These are phyloP conservation scores for Rhynchophorus ferrugineus DNA, from an alignment of 1,140 invertebrate genomes.

Conservation along the genomic window DNA sequence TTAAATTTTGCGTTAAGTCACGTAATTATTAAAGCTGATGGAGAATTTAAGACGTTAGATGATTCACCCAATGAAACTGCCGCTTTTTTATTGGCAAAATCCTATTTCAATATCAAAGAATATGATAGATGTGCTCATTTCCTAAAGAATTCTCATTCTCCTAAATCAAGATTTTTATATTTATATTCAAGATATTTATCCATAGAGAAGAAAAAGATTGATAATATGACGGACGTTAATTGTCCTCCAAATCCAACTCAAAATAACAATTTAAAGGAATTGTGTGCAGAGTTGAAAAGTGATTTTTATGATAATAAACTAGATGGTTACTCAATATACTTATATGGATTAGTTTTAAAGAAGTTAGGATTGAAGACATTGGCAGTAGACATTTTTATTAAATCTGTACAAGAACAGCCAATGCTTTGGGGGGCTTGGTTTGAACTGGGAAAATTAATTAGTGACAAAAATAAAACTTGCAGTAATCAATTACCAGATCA, in stretches of 20 bases:
- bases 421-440: conserved; percentile 91
- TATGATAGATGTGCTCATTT: conserved; percentile 87
- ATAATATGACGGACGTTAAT: conserved; percentile 72
- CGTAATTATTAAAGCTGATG: conserved; percentile 47
- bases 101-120: conserved; percentile 87
- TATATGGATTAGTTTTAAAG: conserved; percentile 87
- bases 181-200: conserved; percentile 82
- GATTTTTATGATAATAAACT: conserved; percentile 56
- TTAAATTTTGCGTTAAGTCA: conserved; percentile 68
- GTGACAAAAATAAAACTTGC: conserved; percentile 58
- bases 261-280: conserved; percentile 48
- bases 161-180: conserved; percentile 70
- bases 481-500: conserved; percentile 70
- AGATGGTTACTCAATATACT: conserved; percentile 83
- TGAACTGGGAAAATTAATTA: conserved; percentile 79
- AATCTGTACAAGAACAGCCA: conserved; percentile 69
- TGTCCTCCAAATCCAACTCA: conserved; percentile 57
- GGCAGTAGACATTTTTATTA: conserved; percentile 69
- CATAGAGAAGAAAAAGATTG: conserved; percentile 78
- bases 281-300: conserved; percentile 49
- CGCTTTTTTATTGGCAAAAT: conserved; percentile 73
- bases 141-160: conserved; percentile 57
- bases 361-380: conserved; percentile 71
- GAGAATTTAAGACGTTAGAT: conserved; percentile 37
- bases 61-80: conserved; percentile 56